Evolutionary conservation across 2,888 invertebrate species (phyloP).

Genomic region (Thysanoteuthis rhombus): DNA sequence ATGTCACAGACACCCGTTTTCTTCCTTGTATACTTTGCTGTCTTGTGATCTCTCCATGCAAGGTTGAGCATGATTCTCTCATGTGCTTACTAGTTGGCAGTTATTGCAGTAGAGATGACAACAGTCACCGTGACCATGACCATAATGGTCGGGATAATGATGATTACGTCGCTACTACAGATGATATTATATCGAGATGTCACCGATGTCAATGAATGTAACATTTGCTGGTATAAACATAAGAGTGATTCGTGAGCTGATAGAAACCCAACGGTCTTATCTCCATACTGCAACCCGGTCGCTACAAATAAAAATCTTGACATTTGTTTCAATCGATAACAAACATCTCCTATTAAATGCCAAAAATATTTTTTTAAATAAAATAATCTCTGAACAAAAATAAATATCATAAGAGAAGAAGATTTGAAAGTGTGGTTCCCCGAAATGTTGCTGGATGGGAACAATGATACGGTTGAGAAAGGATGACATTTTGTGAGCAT

Average conservation of each 20-base stretch:
- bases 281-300: not conserved
- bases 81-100: no score
- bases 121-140: no score
- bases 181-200: not conserved
- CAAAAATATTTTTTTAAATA: not conserved
- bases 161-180: no score
- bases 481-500: not conserved
- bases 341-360: not conserved
- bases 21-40: no score
- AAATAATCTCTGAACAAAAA: not conserved
- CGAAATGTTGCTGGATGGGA: not conserved
- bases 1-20: no score
- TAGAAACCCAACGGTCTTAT: not conserved
- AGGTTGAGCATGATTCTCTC: no score
- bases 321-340: not conserved
- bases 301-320: not conserved
- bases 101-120: no score
- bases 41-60: no score
- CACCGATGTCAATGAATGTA: not conserved
- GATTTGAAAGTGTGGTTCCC: not conserved
- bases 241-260: not conserved
- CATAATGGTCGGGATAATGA: no score
- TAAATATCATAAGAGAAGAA: not conserved
- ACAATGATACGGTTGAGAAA: not conserved
- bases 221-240: not conserved